phyloP scores from a whole-genome alignment of 1,140 invertebrate species.

The Drosophila azteca region DNA sequence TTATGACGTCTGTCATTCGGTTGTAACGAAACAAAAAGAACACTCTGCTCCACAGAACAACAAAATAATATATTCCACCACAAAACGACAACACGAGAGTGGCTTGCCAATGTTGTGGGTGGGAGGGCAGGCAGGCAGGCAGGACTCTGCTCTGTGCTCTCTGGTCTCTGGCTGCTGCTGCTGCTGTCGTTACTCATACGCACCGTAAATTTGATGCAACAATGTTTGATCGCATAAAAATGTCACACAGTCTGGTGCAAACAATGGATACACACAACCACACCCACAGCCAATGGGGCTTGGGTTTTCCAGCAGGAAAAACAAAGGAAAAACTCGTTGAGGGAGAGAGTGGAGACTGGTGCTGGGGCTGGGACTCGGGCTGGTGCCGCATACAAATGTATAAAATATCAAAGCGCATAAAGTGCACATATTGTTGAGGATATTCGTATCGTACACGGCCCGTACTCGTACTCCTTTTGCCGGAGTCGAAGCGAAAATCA shows the following conservation, averaged over 20 bases:
- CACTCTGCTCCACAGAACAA: conserved; percentile 36
- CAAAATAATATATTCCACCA: conserved; percentile 59
- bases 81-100: conserved; percentile 62
- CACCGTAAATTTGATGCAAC: conserved; percentile 81
- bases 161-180: conserved; percentile 15
- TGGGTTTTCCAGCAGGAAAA: not conserved
- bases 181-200: conserved; percentile 72
- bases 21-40: conserved; percentile 6
- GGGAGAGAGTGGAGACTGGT: not conserved
- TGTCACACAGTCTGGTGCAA: conserved; percentile 73
- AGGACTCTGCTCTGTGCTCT: not conserved
- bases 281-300: conserved; percentile 8
- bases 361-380: not conserved
- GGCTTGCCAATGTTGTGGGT: conserved; percentile 28
- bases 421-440: conserved; percentile 72
- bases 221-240: conserved; percentile 78
- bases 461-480: not conserved
- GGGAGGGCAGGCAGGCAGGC: conserved; percentile 4
- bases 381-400: conserved; percentile 41
- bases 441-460: conserved; percentile 13
- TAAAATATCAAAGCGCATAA: conserved; percentile 76
- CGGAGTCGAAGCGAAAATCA: conserved; percentile 58
- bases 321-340: conserved; percentile 55
- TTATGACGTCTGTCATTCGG: conserved; percentile 68
- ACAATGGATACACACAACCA: conserved; percentile 59